phyloP scores from a whole-genome alignment of 2,113 vertebrate genomes.

The Thalassarche chlororhynchos region DNA sequence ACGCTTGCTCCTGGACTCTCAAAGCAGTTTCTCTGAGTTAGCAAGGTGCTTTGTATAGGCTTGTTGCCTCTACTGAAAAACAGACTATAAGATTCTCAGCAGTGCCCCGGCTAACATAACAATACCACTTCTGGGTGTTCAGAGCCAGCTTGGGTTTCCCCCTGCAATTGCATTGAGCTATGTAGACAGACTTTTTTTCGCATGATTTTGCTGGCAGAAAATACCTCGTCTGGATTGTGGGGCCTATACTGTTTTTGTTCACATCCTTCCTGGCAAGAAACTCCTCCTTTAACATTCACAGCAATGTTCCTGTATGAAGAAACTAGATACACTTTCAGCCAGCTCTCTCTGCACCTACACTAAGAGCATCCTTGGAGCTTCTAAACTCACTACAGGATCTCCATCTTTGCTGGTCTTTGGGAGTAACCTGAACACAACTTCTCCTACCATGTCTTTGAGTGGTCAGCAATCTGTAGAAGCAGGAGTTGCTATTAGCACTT shows the following conservation, averaged over 20 bases:
- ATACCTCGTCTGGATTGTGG: not conserved
- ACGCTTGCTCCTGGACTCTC: not conserved
- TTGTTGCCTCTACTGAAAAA: not conserved
- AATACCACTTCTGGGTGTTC: not conserved
- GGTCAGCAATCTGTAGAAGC: not conserved
- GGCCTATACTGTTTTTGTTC: not conserved
- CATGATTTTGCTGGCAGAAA: not conserved
- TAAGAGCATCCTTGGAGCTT: not conserved
- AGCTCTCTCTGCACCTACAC: not conserved
- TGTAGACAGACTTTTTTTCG: not conserved
- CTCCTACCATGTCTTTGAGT: not conserved
- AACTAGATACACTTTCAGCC: not conserved
- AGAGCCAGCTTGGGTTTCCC: not conserved
- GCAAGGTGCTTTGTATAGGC: not conserved
- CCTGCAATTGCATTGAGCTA: not conserved
- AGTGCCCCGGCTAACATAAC: not conserved
- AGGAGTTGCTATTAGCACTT: not conserved
- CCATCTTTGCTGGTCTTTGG: not conserved
- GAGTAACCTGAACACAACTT: not conserved
- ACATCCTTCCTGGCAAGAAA: not conserved
- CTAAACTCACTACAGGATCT: not conserved
- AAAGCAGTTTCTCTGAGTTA: not conserved
- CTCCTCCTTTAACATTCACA: not conserved
- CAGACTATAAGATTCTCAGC: accelerated
- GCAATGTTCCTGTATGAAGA: not conserved